Conservation (phyloP, 2,888 invertebrate species). For the Galerucella pusilla region DNA sequence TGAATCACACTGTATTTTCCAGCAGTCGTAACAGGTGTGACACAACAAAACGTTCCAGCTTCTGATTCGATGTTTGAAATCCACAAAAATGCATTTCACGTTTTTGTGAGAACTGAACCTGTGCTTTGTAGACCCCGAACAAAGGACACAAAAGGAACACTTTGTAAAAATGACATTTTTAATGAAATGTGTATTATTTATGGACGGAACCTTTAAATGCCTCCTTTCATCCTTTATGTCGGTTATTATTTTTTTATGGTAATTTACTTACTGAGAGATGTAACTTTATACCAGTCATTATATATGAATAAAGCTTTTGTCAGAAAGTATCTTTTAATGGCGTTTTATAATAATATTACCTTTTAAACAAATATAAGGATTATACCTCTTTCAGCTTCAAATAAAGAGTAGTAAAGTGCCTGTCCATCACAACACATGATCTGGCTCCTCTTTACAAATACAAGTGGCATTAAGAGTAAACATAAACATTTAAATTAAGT, state of each 20-base stretch:
- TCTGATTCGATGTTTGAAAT: conserved; percentile 34
- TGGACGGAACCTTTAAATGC: conserved; percentile 47
- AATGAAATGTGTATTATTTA: conserved; percentile 61
- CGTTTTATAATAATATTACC: conserved; percentile 30
- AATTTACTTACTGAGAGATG: conserved; percentile 48
- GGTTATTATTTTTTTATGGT: conserved; percentile 55
- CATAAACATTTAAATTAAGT: no score
- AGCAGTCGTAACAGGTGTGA: conserved; percentile 28
- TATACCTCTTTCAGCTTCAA: not conserved
- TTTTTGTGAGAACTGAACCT: conserved; percentile 44
- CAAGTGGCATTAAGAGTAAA: no score
- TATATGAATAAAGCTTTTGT: conserved; percentile 43
- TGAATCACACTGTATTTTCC: conserved; percentile 13
- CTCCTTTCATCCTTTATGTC: conserved; percentile 45
- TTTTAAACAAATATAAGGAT: conserved; percentile 29
- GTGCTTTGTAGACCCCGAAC: conserved; percentile 42
- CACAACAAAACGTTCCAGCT: conserved; percentile 29
- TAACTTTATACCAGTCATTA: conserved; percentile 51
- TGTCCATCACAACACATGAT: conserved; percentile 12
- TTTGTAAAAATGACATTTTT: conserved; percentile 61
- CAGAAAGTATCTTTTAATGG: conserved; percentile 24
- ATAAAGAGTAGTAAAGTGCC: not conserved
- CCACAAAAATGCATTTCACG: conserved; percentile 42
- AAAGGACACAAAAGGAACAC: conserved; percentile 57
- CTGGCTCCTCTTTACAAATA: conserved; percentile 5